phyloP scores from a whole-genome alignment of 37 sponge, comb jelly and placozoan genomes.

The Halichondria panicea region DNA sequence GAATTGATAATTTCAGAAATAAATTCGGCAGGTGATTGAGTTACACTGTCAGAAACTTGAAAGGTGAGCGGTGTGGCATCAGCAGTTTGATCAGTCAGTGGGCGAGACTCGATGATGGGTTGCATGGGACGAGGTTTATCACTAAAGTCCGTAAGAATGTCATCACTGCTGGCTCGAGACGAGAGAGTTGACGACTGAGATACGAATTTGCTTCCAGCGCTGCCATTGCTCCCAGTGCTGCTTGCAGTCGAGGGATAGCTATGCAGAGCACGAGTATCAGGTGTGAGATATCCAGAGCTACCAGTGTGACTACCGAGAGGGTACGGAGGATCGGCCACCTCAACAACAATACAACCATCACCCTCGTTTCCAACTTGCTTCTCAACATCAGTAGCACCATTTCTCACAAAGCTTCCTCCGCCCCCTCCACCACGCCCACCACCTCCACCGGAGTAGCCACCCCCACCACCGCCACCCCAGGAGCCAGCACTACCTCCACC shows the following conservation, averaged over 20 bases:
- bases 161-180: too few relatives aligned
- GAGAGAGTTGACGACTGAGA: background rate
- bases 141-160: too few relatives aligned
- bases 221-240: background rate
- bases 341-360: constrained; percentile 31
- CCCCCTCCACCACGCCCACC: constrained; percentile 74
- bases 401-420: constrained; percentile 64
- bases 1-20: too few relatives aligned
- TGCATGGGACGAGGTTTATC: too few relatives aligned
- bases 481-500: constrained; percentile 75
- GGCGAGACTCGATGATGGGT: too few relatives aligned
- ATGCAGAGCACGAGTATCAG: too few relatives aligned
- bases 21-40: too few relatives aligned
- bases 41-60: too few relatives aligned
- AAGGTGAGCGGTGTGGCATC: too few relatives aligned
- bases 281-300: too few relatives aligned
- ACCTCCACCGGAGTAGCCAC: constrained; percentile 71
- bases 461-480: constrained; percentile 73
- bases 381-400: constrained; percentile 23
- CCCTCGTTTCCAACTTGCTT: constrained; percentile 31
- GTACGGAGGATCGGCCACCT: background rate
- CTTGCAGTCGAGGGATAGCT: background rate
- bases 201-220: background rate
- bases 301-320: too few relatives aligned
- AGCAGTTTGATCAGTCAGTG: too few relatives aligned